Evolutionary conservation across 2,113 vertebrate genomes (phyloP), one percentile per base, ranked within the genome.

Genomic region (Ramphastos sulfuratus): DNA sequence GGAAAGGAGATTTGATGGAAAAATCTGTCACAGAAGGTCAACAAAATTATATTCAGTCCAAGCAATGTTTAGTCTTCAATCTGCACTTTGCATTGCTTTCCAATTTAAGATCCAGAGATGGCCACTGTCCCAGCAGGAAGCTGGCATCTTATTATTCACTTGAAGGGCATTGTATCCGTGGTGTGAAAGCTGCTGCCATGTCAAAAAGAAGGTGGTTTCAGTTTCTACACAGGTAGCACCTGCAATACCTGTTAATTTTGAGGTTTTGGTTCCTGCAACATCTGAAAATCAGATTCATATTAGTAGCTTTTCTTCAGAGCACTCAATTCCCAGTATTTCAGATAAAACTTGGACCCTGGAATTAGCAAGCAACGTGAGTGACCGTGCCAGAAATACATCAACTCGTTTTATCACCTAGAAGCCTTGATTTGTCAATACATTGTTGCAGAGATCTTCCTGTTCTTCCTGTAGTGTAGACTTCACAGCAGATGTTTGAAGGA

Each of bases 11-110:
- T 46, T 69, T 65, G 42, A 48, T 85, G n/a, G 73, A 92, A 77
- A 24, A 90, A 46, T 67, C 46, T 85, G 21, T 63, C 35, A 74
- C 21, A 17, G 23, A 72, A 94, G 61, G 56, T 73, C 79, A 89
- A 50, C 20, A 71, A 66, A 82, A 90, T 76, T 48, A 12, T n/a
- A 56, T 46, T 84, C 35, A 75, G 35, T 70, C 28, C 72, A 85
- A 82, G 39, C 73, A 79, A 27, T 77, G n/a, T 89, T 93, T 82
- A 84, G 61, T 88, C 89, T 90, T 83, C 48, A 54, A 27, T 73
- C n/a, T 78, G 77, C 42, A 33, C 19, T 67, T 91, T 39, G 21
- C n/a, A 13, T n/a, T 96, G 77, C 56, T 83, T 11, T 64, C 64
- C 60, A 84, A 1, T 72, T 88, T 82, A 72, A 89, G 44, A 76